Base-by-base conservation (phyloP, 2,113 vertebrate species). In the Thunnus thynnus region DNA sequence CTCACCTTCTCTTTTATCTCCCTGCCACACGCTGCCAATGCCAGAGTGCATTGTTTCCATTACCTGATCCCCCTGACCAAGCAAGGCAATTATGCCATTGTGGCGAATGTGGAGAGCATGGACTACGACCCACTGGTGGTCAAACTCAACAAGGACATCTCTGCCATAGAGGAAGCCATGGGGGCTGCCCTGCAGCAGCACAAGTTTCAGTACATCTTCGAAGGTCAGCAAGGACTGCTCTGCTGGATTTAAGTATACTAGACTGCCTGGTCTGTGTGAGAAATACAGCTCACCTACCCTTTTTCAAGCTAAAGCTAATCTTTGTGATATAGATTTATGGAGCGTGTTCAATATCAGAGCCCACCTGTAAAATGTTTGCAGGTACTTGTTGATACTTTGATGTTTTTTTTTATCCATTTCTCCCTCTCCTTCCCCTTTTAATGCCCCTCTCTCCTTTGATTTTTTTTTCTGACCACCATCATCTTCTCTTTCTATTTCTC, bases 131-230 rank as follows among this genome's bases (percentile, higher is more conserved):
- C 98, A 0, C 96, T 99, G 60, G 97, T 99, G 83, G 97, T 99
- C 65, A 96, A 97, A 66, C 96, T 99, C 81, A 99, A 99, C 87
- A 99, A 99, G 91, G 98, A 99, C 91, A 98, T 99, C 94, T 99
- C 97, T 0, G 97, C 97, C 82, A 96, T 99, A 0, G 98, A 99
- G 84, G 98, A 99, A 87, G 96, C 96, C 76, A 99, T 99, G 98
- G 95, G 97, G 0, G 96, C 97, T 4, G 97, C 96, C 69, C 95
- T 99, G 16, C 98, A 99, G 95, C 98, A 98, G 88, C 97, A 99
- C 95, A 99, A 99, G 94, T 99, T 99, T 95, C 98, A 99, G 92
- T 99, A 99, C 78, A 99, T 99, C 85, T 99, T 99, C 13, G 98
- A 99, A 97, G 98, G 98, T 99, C 67, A 78, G 88, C 51, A 48